Percentiles rank a stretch among this genome's conserved stretches.
Evolutionary conservation across 2,888 invertebrate species (phyloP).

Genomic region (Myopa testacea): DNA sequence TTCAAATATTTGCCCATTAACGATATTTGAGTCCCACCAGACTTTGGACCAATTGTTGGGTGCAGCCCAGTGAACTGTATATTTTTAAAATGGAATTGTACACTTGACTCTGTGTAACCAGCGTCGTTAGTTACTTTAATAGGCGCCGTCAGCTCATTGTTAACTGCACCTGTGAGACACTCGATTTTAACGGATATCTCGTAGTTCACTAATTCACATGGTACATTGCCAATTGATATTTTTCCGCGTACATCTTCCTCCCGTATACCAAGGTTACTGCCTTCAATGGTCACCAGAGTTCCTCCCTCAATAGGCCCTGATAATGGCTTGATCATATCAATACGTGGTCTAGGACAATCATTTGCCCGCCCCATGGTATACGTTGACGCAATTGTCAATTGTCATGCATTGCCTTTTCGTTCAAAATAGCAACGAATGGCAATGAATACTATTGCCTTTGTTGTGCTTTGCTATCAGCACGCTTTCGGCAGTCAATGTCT

Average conservation of each 20-base stretch:
- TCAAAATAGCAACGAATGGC: too few species aligned
- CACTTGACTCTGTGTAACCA: slow-evolving; percentile 89
- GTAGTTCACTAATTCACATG: slow-evolving; percentile 89
- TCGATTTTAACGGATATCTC: slow-evolving; percentile 94
- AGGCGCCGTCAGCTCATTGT: slow-evolving; percentile 81
- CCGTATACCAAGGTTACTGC: slow-evolving; percentile 93
- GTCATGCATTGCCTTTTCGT: too few species aligned
- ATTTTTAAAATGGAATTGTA: slow-evolving; percentile 90
- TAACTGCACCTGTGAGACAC: slow-evolving; percentile 86
- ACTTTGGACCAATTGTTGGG: slow-evolving; percentile 89
- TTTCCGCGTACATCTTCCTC: slow-evolving; percentile 93
- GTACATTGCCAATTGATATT: slow-evolving; percentile 90
- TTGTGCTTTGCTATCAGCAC: too few species aligned
- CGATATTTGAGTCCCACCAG: slow-evolving; percentile 95
- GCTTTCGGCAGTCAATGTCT: too few species aligned
- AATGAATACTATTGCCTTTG: too few species aligned
- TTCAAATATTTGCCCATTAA: slow-evolving; percentile 93
- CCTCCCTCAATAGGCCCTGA: slow-evolving; percentile 98
- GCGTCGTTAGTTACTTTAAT: slow-evolving; percentile 92
- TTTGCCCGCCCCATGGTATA: slow-evolving; percentile 71
- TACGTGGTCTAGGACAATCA: slow-evolving; percentile 91
- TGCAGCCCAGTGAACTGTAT: slow-evolving; percentile 84
- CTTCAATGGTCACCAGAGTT: slow-evolving; percentile 94
- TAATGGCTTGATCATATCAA: slow-evolving; percentile 94
- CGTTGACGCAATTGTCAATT: too few species aligned